Conservation (phyloP, 2,797 vertebrate genomes). For the Microctenopoma steveboyesi region DNA sequence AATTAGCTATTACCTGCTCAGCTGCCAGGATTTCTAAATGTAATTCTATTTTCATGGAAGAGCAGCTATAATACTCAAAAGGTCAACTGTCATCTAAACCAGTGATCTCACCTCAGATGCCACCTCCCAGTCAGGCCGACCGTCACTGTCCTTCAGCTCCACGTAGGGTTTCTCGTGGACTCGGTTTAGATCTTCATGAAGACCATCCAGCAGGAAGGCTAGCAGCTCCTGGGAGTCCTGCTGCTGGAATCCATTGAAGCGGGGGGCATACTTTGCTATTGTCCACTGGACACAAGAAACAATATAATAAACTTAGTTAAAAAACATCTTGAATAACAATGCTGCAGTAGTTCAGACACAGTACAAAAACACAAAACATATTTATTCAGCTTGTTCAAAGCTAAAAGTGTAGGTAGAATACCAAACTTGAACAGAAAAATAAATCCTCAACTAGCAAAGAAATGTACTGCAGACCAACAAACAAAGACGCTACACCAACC, state of each 20-base stretch:
- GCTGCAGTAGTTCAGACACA: neutral
- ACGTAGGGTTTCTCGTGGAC: conserved; percentile 99
- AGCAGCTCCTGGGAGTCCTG: conserved; percentile 98
- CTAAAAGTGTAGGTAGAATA: neutral
- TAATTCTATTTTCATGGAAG: no score
- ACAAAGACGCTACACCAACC: neutral
- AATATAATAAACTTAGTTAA: neutral
- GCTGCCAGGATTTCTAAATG: no score
- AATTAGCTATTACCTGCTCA: no score
- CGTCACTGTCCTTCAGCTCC: conserved; percentile 96
- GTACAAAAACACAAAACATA: neutral
- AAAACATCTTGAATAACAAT: neutral
- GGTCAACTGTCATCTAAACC: no score
- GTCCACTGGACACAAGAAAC: conserved; percentile 88
- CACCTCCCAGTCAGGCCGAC: conserved; percentile 96
- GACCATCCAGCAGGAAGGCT: conserved; percentile 96
- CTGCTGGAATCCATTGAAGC: conserved; percentile 98
- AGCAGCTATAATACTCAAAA: no score
- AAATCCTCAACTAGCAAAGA: neutral
- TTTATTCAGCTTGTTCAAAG: neutral
- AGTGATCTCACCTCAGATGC: conserved; percentile 90
- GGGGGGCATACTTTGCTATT: conserved; percentile 97
- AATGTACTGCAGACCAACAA: neutral
- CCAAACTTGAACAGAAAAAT: neutral
- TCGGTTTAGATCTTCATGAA: conserved; percentile 97